phyloP scores from a whole-genome alignment of 2,113 vertebrate species.

The Nyctibius bracteatus region DNA sequence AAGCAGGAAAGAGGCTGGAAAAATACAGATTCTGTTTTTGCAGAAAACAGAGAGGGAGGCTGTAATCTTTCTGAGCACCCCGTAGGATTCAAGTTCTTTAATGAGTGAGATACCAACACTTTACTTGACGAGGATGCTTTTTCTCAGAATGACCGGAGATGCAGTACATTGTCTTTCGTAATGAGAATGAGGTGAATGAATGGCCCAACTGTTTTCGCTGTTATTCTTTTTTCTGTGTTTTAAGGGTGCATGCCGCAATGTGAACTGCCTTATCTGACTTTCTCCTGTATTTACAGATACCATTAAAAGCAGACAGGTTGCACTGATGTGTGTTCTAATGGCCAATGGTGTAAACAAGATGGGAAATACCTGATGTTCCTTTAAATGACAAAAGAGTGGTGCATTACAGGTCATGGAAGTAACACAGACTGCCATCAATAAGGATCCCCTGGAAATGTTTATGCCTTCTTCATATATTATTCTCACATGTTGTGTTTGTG shows the following conservation, averaged over 20 bases:
- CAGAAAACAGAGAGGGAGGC: not conserved
- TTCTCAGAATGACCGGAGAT: not conserved
- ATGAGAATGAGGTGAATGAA: constrained; percentile 22
- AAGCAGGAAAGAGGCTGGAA: not conserved
- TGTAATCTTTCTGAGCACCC: not conserved
- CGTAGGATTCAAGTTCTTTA: not conserved
- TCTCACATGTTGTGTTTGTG: not conserved
- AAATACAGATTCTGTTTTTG: not conserved
- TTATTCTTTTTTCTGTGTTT: constrained; percentile 13
- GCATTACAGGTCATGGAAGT: not conserved
- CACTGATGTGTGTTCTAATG: constrained; percentile 45
- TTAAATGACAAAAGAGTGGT: not conserved
- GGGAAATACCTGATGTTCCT: constrained; percentile 25
- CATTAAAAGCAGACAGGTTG: constrained; percentile 60
- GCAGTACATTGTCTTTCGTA: not conserved
- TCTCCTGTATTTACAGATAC: constrained; percentile 42
- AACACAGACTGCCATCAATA: not conserved
- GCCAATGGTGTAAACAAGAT: constrained; percentile 19
- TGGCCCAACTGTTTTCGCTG: not conserved
- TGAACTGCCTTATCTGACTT: not conserved
- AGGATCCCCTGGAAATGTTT: not conserved
- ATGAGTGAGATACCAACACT: not conserved
- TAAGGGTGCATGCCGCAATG: not conserved
- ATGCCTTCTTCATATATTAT: not conserved
- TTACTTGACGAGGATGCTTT: not conserved